These are phyloP conservation scores for Drosophila cardini DNA, from an alignment of 1,140 invertebrate genomes.

Conservation along the genomic window DNA sequence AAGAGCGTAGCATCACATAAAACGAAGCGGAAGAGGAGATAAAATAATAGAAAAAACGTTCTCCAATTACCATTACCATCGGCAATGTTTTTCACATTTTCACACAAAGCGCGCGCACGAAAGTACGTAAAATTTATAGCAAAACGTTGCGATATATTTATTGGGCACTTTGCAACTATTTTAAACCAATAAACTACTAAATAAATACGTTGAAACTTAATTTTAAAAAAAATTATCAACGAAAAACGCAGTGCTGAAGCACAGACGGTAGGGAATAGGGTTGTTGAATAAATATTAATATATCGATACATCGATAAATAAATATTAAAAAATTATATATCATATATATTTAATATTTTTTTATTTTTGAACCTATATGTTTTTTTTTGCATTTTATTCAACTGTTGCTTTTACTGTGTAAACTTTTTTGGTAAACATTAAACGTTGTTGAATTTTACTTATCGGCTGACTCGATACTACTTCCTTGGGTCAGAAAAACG, in stretches of 20 bases:
- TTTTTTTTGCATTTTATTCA: too few species aligned
- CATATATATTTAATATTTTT: too few species aligned
- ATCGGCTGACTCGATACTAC: too few species aligned
- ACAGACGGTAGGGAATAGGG: constrained; percentile 43
- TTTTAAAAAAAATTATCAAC: constrained; percentile 79
- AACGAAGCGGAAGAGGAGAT: constrained; percentile 81
- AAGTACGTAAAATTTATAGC: constrained; percentile 39
- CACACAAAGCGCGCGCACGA: constrained; percentile 43
- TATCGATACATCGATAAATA: constrained; percentile 12
- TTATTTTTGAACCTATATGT: too few species aligned
- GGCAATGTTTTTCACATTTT: constrained; percentile 69
- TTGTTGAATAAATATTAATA: constrained; percentile 28
- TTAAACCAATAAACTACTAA: constrained; percentile 78
- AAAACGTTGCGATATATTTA: constrained; percentile 42
- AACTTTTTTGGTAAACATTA: too few species aligned
- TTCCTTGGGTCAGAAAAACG: too few species aligned
- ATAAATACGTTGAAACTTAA: constrained; percentile 70
- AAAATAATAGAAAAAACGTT: constrained; percentile 82
- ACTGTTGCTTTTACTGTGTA: too few species aligned
- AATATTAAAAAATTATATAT: too few species aligned
- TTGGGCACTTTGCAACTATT: constrained; percentile 56
- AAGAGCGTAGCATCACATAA: constrained; percentile 67
- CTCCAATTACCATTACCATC: constrained; percentile 79
- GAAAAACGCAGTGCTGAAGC: constrained; percentile 64
- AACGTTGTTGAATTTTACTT: too few species aligned